Evolutionary conservation across 2,888 invertebrate genomes (phyloP).

Genomic region (Ctena decussata): DNA sequence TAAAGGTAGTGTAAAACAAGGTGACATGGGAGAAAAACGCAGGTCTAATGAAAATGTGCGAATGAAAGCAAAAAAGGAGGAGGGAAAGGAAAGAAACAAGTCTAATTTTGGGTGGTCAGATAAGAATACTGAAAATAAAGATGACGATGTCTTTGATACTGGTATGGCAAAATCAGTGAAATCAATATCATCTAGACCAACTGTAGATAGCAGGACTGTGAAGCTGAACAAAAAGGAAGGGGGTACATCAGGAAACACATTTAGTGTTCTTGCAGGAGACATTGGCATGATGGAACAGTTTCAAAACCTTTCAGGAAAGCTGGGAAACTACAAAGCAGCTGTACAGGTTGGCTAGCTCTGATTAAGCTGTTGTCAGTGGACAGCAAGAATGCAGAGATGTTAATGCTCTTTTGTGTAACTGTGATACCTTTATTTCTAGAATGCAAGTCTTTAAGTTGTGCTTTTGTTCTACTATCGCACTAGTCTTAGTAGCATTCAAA

Average conservation of each 20-base stretch:
- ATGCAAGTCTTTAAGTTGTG: no score
- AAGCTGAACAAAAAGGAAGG: not conserved
- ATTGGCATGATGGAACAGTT: conserved; percentile 6
- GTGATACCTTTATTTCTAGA: no score
- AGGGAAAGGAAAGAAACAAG: not conserved
- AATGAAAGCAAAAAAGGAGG: not conserved
- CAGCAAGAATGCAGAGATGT: no score
- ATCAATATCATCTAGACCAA: not conserved
- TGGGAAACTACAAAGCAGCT: not conserved
- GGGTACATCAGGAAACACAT: not conserved
- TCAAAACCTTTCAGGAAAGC: not conserved
- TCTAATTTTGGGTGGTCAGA: no score
- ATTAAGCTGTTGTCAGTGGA: no score
- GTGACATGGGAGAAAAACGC: not conserved
- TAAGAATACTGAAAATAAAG: not conserved
- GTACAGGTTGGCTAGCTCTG: not conserved
- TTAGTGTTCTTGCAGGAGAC: not conserved
- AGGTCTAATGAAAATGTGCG: not conserved
- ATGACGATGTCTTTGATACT: not conserved
- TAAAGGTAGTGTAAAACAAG: not conserved
- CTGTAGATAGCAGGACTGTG: not conserved
- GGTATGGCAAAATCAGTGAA: not conserved
- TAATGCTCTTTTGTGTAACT: no score
- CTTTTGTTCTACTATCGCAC: no score
- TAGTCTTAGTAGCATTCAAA: no score